These are phyloP conservation scores for Triops cancriformis DNA, from an alignment of 1,140 invertebrate species.

Conservation along the genomic window DNA sequence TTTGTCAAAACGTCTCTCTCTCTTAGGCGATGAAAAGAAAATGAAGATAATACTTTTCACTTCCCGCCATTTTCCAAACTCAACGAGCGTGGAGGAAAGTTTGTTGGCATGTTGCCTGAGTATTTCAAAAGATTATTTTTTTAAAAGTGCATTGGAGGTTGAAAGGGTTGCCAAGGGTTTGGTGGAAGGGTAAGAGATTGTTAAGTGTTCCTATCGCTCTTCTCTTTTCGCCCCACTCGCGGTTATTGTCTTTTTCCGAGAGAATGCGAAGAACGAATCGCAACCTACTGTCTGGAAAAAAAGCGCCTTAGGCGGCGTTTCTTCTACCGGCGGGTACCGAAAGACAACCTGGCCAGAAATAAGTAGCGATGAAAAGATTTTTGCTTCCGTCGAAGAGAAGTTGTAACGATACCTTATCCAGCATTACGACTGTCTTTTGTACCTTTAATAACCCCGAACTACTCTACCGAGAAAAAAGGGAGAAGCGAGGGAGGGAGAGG, in stretches of 20 bases:
- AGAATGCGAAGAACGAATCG: not conserved
- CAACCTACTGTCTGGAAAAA: not conserved
- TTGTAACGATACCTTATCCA: not conserved
- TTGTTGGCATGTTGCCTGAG: not conserved
- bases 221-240: not conserved
- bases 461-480: no score
- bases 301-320: not conserved
- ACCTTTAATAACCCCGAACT: not conserved
- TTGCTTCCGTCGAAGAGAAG: not conserved
- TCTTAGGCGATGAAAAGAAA: not conserved
- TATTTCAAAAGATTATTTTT: not conserved
- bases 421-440: not conserved
- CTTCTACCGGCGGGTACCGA: not conserved
- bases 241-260: slow-evolving; percentile 6
- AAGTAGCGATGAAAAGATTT: not conserved
- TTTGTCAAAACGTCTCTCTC: not conserved
- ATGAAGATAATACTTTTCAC: not conserved
- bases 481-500: no score
- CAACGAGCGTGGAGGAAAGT: not conserved
- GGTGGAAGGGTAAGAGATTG: not conserved
- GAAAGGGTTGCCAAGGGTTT: not conserved
- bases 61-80: not conserved
- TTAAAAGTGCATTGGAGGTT: not conserved
- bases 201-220: slow-evolving; percentile 10
- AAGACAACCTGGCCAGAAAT: not conserved